Evolutionary conservation across 92 coral and sea anemone genomes (phyloP), one percentile per base, ranked within the genome.

Genomic region (Diadumene lineata): DNA sequence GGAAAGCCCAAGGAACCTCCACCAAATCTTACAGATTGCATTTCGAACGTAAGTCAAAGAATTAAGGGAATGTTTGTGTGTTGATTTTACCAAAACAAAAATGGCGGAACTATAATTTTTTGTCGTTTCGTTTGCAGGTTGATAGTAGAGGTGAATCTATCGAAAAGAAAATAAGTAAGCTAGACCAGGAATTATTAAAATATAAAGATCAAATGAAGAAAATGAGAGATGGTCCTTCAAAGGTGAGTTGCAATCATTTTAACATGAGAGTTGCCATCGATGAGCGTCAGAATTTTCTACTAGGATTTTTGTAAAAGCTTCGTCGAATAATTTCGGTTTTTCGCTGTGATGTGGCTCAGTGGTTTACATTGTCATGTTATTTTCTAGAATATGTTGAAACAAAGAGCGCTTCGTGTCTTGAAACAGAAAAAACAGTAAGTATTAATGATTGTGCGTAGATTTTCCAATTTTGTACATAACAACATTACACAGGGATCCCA

Each of bases 151-250:
- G 96, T 15, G 99, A 96, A 44, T 96, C 99, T 10, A 88, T 96
- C 30, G 99, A 96, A 60, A 96, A 96, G 76, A 96, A 96, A 72
- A 83, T 96, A 19, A 78, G 92, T 29, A 96, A 96, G 60, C 90
- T 96, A 58, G 99, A 96, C 75, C 90, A 90, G 60, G 99, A 96
- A 46, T 82, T 96, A 28, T 48, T 89, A 78, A 96, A 96, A 61
- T 96, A 96, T 73, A 96, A 96, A 60, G 99, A 96, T 32, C 99
- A 96, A 77, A 96, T 96, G 99, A 96, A 96, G 82, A 96, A 96
- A 79, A 96, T 96, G 99, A 83, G 99, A 70, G 99, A 96, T 28
- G 99, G 99, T 16, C 93, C 99, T 22, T 96, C 99, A 46, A 96
- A 96, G 99, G 99, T 94, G 65, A 48, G 84, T 53, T 3, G 7